Percentiles rank a stretch among this genome's conserved stretches.
These are phyloP conservation scores for Dugesia japonica DNA, from an alignment of 2,888 invertebrate species.

Conservation along the genomic window DNA sequence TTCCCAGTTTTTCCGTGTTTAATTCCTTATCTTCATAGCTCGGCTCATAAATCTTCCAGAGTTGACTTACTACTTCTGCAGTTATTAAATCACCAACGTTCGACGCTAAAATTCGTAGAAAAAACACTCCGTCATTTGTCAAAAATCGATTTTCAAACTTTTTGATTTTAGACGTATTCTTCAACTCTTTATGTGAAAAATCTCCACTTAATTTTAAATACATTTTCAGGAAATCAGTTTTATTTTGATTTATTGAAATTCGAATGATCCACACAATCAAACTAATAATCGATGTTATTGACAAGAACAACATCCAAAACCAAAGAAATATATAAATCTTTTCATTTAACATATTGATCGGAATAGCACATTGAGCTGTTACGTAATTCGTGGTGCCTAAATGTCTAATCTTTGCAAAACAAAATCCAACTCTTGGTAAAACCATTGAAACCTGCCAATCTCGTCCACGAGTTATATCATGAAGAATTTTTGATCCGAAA, in stretches of 20 bases:
- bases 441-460: constrained; percentile 31
- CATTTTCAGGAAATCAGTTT: constrained; percentile 17
- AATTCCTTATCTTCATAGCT: constrained; percentile 13
- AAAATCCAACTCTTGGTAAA: constrained; percentile 32
- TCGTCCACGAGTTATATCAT: background rate
- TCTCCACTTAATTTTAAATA: constrained; percentile 2
- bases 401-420: background rate
- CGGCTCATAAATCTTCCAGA: constrained; percentile 20
- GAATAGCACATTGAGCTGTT: constrained; percentile 31
- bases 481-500: constrained; percentile 30
- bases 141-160: constrained; percentile 17
- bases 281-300: constrained; percentile 16
- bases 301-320: constrained; percentile 33
- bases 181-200: background rate
- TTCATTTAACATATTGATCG: constrained; percentile 33
- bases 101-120: constrained; percentile 20
- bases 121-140: constrained; percentile 27
- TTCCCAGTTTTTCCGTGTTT: background rate
- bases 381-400: constrained; percentile 21
- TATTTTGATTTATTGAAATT: background rate
- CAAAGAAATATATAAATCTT: constrained; percentile 35
- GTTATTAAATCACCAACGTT: constrained; percentile 29
- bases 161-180: background rate
- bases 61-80: constrained; percentile 5
- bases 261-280: constrained; percentile 28